These are phyloP conservation scores for Nannoperca australis DNA, from an alignment of 2,797 vertebrate genomes.

Conservation along the genomic window DNA sequence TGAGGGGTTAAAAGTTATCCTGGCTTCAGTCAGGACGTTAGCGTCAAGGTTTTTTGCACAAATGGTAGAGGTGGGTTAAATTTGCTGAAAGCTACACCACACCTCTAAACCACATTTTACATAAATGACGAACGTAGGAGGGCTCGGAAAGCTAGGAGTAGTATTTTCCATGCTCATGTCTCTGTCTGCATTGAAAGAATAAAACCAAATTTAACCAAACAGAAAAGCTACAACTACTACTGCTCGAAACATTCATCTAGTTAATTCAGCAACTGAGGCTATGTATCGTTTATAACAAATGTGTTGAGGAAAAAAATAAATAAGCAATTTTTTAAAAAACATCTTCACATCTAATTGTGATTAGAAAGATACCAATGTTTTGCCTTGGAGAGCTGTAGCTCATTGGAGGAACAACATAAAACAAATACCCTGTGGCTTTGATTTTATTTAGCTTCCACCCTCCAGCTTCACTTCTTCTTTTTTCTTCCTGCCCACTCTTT, in stretches of 20 bases:
- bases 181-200: neutral
- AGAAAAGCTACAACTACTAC: neutral
- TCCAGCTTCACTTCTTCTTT: slow-evolving; percentile 24
- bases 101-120: neutral
- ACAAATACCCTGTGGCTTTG: slow-evolving; percentile 41
- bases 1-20: too few species aligned
- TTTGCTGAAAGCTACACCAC: too few species aligned
- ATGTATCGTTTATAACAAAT: neutral
- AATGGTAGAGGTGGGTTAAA: neutral
- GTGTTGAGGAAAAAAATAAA: neutral
- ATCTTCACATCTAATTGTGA: slow-evolving; percentile 10
- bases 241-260: neutral
- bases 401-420: slow-evolving; percentile 12
- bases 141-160: neutral
- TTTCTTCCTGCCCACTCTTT: slow-evolving; percentile 52
- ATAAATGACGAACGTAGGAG: too few species aligned
- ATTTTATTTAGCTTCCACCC: slow-evolving; percentile 62
- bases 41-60: neutral
- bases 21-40: neutral
- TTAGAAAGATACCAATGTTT: slow-evolving; percentile 11
- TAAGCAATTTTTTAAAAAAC: too few species aligned
- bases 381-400: slow-evolving; percentile 4
- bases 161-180: neutral
- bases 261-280: neutral
- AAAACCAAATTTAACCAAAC: neutral